Conservation (phyloP, 2,888 invertebrate species). For the Drosophila subquinaria region DNA sequence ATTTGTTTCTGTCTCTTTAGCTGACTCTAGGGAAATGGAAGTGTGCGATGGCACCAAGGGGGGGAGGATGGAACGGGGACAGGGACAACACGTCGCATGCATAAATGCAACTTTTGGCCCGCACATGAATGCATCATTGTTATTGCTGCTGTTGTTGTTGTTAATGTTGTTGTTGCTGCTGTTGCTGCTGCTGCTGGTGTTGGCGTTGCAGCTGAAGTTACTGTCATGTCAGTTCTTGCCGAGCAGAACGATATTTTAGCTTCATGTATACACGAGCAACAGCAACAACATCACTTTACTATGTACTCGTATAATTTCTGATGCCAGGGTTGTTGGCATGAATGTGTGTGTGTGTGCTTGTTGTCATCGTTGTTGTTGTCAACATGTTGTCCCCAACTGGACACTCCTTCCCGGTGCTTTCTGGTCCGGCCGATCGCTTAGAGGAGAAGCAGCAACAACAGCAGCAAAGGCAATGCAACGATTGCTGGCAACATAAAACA, state of each 20-base stretch:
- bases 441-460: slow-evolving; percentile 24
- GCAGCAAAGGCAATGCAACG: slow-evolving; percentile 22
- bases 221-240: slow-evolving; percentile 73
- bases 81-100: slow-evolving; percentile 70
- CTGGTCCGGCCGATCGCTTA: slow-evolving; percentile 54
- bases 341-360: slow-evolving; percentile 53
- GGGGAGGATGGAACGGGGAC: not conserved
- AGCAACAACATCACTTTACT: slow-evolving; percentile 46
- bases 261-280: slow-evolving; percentile 62
- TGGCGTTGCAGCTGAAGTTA: slow-evolving; percentile 57
- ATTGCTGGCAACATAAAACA: slow-evolving; percentile 60
- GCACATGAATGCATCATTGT: slow-evolving; percentile 60
- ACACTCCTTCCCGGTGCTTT: slow-evolving; percentile 39
- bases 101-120: slow-evolving; percentile 53
- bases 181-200: slow-evolving; percentile 41
- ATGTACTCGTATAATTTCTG: slow-evolving; percentile 59
- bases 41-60: slow-evolving; percentile 32
- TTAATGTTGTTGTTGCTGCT: slow-evolving; percentile 34
- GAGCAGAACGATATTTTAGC: slow-evolving; percentile 75
- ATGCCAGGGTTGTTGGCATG: slow-evolving; percentile 39
- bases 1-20: slow-evolving; percentile 1
- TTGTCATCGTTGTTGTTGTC: slow-evolving; percentile 50
- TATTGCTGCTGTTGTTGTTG: slow-evolving; percentile 33
- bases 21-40: slow-evolving; percentile 39
- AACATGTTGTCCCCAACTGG: slow-evolving; percentile 62